Percentiles rank a stretch among this genome's conserved stretches.
These are phyloP conservation scores for Zophobas atratus DNA, from an alignment of 1,140 invertebrate species.

Conservation along the genomic window DNA sequence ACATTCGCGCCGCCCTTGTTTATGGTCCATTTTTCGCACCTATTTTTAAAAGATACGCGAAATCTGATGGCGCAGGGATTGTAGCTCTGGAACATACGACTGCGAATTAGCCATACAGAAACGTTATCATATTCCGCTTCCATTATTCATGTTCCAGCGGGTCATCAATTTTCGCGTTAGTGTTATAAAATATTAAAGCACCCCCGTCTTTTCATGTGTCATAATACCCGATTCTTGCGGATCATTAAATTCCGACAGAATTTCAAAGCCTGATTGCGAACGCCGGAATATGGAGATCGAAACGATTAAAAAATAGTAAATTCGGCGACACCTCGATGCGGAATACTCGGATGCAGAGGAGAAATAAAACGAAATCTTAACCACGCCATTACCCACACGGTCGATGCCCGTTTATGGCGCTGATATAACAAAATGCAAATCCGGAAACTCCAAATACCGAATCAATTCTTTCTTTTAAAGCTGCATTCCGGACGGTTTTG, in stretches of 20 bases:
- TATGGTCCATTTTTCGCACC: not conserved
- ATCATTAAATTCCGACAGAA: slow-evolving; percentile 33
- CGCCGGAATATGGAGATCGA: too few relatives aligned
- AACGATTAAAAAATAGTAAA: too few relatives aligned
- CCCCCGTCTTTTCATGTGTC: slow-evolving; percentile 35
- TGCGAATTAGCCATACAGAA: slow-evolving; percentile 29
- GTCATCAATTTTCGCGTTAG: slow-evolving; percentile 38
- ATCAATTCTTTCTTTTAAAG: slow-evolving; percentile 9
- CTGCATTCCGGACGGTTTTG: slow-evolving; percentile 22
- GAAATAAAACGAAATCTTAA: slow-evolving; percentile 41
- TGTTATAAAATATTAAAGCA: slow-evolving; percentile 41
- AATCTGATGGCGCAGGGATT: not conserved
- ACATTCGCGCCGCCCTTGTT: too few relatives aligned
- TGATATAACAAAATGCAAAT: slow-evolving; percentile 57
- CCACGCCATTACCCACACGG: slow-evolving; percentile 7
- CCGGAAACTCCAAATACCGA: not conserved
- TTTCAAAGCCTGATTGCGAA: slow-evolving; percentile 20
- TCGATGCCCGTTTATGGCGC: slow-evolving; percentile 45
- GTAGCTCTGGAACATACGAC: not conserved
- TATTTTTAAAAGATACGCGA: slow-evolving; percentile 5
- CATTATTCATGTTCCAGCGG: slow-evolving; percentile 38
- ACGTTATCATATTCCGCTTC: slow-evolving; percentile 34
- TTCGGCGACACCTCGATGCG: too few relatives aligned
- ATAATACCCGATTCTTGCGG: slow-evolving; percentile 38
- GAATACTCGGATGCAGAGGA: not conserved